Conservation (phyloP, 2,888 invertebrate species). For the Nowickia ferox region DNA sequence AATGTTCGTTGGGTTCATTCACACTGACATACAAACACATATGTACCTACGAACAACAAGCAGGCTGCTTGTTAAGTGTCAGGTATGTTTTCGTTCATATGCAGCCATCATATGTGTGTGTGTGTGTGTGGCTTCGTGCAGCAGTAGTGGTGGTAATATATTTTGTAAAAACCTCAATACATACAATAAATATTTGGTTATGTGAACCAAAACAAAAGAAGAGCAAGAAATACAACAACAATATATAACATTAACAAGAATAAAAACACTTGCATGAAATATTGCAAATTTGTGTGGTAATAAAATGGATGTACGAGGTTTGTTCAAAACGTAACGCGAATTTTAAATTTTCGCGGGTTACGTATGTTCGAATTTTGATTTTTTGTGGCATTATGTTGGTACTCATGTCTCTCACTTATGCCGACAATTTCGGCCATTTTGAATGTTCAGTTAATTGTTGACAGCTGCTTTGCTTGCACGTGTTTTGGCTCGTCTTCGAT, state of each 20-base stretch:
- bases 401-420: no score
- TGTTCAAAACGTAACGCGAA: no score
- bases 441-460: no score
- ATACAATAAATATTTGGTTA: constrained; percentile 34
- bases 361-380: no score
- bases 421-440: no score
- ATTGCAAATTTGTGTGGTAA: constrained; percentile 1
- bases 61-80: constrained; percentile 26
- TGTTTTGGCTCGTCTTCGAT: no score
- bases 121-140: not conserved
- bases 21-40: no score
- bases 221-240: not conserved
- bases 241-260: constrained; percentile 6
- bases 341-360: no score
- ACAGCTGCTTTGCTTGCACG: no score
- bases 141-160: constrained; percentile 1
- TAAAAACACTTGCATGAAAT: constrained; percentile 3
- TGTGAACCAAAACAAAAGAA: not conserved
- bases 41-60: not conserved
- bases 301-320: constrained; percentile 5
- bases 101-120: not conserved
- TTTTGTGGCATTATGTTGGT: no score
- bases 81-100: constrained; percentile 10
- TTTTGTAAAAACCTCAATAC: constrained; percentile 36
- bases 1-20: no score